Percentiles rank a stretch among this genome's conserved stretches.
These are phyloP conservation scores for Andrena bucephala DNA, from an alignment of 2,888 invertebrate genomes.

Conservation along the genomic window DNA sequence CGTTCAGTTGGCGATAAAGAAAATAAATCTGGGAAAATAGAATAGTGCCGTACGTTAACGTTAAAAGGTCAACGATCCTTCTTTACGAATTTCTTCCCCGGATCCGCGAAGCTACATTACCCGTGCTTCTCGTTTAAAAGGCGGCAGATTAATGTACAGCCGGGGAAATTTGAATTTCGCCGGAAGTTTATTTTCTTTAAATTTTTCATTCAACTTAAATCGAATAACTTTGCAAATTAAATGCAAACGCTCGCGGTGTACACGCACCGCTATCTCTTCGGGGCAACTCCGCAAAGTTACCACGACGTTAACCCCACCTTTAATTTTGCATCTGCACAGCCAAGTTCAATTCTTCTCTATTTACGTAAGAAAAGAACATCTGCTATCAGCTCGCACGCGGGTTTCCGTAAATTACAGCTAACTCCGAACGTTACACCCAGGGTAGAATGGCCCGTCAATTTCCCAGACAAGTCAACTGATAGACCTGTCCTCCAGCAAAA, in stretches of 20 bases:
- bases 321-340: constrained; percentile 13
- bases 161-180: constrained; percentile 24
- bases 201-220: constrained; percentile 32
- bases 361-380: neutral
- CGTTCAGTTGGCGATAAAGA: neutral
- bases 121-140: neutral
- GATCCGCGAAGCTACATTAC: neutral
- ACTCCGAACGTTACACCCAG: too few relatives aligned
- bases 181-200: constrained; percentile 29
- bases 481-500: neutral
- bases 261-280: constrained; percentile 12
- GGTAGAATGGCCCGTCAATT: too few relatives aligned
- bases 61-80: neutral
- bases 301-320: constrained; percentile 8
- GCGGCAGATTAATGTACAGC: constrained; percentile 21
- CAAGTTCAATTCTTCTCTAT: neutral
- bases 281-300: constrained; percentile 8
- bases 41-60: neutral
- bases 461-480: too few relatives aligned
- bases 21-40: neutral
- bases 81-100: neutral
- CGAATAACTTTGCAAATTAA: constrained; percentile 42
- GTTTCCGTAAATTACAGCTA: too few relatives aligned
- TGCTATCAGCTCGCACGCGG: too few relatives aligned
- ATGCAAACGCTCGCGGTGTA: constrained; percentile 9